phyloP scores from a whole-genome alignment of 2,797 vertebrate species.

The Podargus strigoides region DNA sequence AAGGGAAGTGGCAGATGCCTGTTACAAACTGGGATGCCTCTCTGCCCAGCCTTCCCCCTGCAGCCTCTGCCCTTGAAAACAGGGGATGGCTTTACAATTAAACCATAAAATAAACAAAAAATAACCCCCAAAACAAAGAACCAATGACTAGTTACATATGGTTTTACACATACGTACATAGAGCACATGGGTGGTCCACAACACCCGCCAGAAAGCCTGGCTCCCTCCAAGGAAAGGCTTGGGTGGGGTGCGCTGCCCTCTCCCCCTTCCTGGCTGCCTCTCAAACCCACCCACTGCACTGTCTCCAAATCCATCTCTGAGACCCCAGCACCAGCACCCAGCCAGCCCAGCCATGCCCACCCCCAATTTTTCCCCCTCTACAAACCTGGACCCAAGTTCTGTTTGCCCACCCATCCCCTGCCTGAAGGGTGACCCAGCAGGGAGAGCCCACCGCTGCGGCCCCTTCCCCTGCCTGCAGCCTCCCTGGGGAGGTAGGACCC shows the following conservation, averaged over 20 bases:
- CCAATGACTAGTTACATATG: conserved; percentile 82
- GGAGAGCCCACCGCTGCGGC: background rate
- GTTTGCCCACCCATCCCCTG: background rate
- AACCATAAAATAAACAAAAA: background rate
- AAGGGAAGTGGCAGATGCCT: background rate
- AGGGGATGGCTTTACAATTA: conserved; percentile 21
- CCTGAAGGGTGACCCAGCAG: background rate
- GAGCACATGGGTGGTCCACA: conserved; percentile 77
- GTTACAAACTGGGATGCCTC: background rate
- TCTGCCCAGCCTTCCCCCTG: conserved; percentile 1
- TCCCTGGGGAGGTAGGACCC: background rate
- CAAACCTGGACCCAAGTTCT: background rate
- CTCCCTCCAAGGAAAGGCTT: background rate
- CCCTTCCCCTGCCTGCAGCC: background rate
- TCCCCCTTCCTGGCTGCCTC: background rate
- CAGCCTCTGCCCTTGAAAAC: background rate
- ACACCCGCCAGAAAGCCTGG: background rate
- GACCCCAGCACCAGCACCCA: background rate
- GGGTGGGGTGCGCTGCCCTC: background rate
- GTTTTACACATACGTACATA: conserved; percentile 81
- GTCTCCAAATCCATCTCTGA: background rate
- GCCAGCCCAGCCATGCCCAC: background rate
- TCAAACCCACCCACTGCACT: background rate
- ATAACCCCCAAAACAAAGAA: conserved; percentile 56
- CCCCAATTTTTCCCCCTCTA: background rate